Evolutionary conservation across 2,888 invertebrate species (phyloP).

Genomic region (Myopa tessellatipennis): DNA sequence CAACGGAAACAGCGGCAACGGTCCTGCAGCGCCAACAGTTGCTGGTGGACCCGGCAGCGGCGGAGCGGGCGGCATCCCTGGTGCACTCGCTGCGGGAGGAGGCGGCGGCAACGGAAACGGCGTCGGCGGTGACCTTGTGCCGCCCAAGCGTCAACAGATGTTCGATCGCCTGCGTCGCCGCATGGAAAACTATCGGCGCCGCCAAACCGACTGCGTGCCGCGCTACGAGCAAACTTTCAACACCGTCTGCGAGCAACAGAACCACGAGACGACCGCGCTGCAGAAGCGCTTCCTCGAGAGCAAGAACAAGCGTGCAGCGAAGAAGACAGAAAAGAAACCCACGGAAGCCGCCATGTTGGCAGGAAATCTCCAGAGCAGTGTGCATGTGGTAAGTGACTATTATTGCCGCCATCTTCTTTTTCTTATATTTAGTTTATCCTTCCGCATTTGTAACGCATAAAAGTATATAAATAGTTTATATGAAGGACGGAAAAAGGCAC

Average conservation of each 20-base stretch:
- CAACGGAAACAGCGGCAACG: slow-evolving; percentile 41
- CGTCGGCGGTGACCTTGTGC: slow-evolving; percentile 72
- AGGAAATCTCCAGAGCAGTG: slow-evolving; percentile 76
- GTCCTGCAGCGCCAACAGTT: slow-evolving; percentile 45
- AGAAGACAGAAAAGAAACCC: slow-evolving; percentile 80
- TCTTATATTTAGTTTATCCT: too few species aligned
- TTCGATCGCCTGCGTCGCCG: slow-evolving; percentile 87
- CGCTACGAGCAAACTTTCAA: slow-evolving; percentile 89
- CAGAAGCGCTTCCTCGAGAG: slow-evolving; percentile 92
- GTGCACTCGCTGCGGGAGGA: slow-evolving; percentile 32
- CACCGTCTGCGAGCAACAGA: slow-evolving; percentile 89
- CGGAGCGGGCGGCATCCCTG: slow-evolving; percentile 40
- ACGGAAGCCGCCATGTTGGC: slow-evolving; percentile 62
- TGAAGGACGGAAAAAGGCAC: too few species aligned
- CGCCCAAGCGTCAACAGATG: slow-evolving; percentile 85
- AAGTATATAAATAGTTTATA: too few species aligned
- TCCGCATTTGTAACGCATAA: too few species aligned
- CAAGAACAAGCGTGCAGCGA: slow-evolving; percentile 87
- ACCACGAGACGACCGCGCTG: slow-evolving; percentile 87
- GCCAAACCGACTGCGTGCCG: slow-evolving; percentile 87
- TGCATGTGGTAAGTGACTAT: slow-evolving; percentile 76
- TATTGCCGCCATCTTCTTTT: too few species aligned
- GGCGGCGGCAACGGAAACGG: slow-evolving; percentile 37
- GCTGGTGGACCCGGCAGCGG: slow-evolving; percentile 44
- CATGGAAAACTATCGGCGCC: slow-evolving; percentile 86